phyloP scores from a whole-genome alignment of 2,888 invertebrate genomes.

The Tenodera sinensis region DNA sequence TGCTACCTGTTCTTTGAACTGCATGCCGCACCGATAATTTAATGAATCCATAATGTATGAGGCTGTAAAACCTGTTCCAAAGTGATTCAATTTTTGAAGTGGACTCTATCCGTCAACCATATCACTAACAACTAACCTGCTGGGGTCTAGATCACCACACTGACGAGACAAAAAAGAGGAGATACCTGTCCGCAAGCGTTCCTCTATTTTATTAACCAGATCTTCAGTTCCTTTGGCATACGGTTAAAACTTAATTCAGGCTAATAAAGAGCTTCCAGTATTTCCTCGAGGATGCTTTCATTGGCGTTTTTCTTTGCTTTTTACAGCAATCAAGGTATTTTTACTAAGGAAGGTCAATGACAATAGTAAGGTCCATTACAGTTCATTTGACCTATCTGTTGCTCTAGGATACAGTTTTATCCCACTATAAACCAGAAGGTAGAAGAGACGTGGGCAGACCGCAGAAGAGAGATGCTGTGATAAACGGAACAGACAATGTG shows the following conservation, averaged over 20 bases:
- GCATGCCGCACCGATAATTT: neutral
- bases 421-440: too few relatives aligned
- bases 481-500: too few relatives aligned
- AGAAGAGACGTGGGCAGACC: too few relatives aligned
- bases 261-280: too few relatives aligned
- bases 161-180: neutral
- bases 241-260: neutral
- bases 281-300: too few relatives aligned
- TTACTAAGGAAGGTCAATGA: too few relatives aligned
- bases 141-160: neutral
- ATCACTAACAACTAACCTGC: neutral
- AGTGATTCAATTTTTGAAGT: neutral
- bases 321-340: too few relatives aligned
- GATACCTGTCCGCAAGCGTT: neutral
- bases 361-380: too few relatives aligned
- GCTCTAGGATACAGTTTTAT: too few relatives aligned
- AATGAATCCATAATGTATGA: neutral
- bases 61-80: neutral
- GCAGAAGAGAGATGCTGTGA: too few relatives aligned
- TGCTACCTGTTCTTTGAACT: neutral
- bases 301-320: too few relatives aligned
- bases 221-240: neutral
- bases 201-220: neutral
- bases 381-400: too few relatives aligned
- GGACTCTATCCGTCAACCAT: neutral